Evolutionary conservation across 92 coral and sea anemone genomes (phyloP), one percentile per base, ranked within the genome.

Genomic region (Scolanthus callimorphus): DNA sequence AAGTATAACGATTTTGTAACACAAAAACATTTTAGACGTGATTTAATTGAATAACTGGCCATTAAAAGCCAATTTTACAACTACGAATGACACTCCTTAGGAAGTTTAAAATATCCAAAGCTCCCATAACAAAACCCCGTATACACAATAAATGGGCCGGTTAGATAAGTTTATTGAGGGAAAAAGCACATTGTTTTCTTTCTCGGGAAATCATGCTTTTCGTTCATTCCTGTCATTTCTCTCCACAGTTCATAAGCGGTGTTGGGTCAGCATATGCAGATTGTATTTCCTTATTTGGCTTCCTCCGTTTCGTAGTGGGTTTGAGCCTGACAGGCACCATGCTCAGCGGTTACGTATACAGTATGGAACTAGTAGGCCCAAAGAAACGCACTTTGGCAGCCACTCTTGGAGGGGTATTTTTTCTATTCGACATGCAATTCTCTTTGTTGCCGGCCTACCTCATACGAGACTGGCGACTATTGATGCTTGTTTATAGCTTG

Each of bases 401-500:
- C 15, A 44, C 29, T 10, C 47, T 65, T 43, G 38, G 29, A 2
- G 63, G 49, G 29, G 39, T 47, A 12, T 57, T 21, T 44, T 57
- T 37, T 65, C 30, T 28, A 22, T 34, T 62, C 13, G 61, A 54
- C 20, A 39, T 25, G 11, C 55, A 64, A 30, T 37, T 49, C n/a
- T 57, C 60, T 23, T 17, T 67, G 26, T 44, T 74, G 3, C 27
- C 65, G 60, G 74, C 67, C 17, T 74, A 65, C 55, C 29, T 65
- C 27, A 28, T 64, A 25, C 56, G 74, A 10, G 67, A 65, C 22
- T 74, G 81, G 81, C 64, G 81, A n/a, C n/a, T n/a, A n/a, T n/a
- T n/a, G n/a, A n/a, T n/a, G n/a, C n/a, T n/a, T n/a, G n/a, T n/a
- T n/a, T n/a, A n/a, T n/a, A n/a, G n/a, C n/a, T n/a, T n/a, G n/a